These are phyloP conservation scores for Panthera uncia DNA, from an alignment of 2,113 vertebrate species.

Conservation along the genomic window DNA sequence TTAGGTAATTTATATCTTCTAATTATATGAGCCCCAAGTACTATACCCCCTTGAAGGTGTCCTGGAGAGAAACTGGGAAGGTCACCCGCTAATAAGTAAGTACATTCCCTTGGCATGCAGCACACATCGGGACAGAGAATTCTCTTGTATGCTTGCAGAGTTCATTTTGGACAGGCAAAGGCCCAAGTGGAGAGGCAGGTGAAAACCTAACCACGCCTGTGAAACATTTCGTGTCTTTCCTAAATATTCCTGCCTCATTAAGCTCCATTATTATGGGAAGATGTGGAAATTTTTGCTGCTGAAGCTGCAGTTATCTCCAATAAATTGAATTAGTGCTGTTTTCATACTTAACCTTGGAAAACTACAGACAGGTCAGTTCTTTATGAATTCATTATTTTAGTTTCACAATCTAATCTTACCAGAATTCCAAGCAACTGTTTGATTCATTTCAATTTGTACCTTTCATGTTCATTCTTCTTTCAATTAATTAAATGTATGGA, in stretches of 20 bases:
- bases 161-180: neutral
- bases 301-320: constrained; percentile 11
- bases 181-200: neutral
- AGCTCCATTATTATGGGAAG: neutral
- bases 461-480: neutral
- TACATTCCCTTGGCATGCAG: neutral
- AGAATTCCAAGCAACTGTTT: neutral
- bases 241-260: neutral
- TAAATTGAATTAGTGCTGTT: constrained; percentile 41
- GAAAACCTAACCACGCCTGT: neutral
- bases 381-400: neutral
- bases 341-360: constrained; percentile 41
- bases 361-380: neutral
- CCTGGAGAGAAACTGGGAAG: neutral
- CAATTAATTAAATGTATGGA: neutral
- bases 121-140: neutral
- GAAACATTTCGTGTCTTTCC: neutral
- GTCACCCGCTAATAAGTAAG: neutral
- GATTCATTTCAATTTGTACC: neutral
- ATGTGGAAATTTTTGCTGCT: neutral
- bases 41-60: neutral
- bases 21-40: neutral
- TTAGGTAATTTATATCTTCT: neutral
- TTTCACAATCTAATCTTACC: neutral
- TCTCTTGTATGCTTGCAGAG: neutral